Percentiles rank a stretch among this genome's conserved stretches.
These are phyloP conservation scores for Syngnathus rostellatus DNA, from an alignment of 2,797 vertebrate species.

Conservation along the genomic window DNA sequence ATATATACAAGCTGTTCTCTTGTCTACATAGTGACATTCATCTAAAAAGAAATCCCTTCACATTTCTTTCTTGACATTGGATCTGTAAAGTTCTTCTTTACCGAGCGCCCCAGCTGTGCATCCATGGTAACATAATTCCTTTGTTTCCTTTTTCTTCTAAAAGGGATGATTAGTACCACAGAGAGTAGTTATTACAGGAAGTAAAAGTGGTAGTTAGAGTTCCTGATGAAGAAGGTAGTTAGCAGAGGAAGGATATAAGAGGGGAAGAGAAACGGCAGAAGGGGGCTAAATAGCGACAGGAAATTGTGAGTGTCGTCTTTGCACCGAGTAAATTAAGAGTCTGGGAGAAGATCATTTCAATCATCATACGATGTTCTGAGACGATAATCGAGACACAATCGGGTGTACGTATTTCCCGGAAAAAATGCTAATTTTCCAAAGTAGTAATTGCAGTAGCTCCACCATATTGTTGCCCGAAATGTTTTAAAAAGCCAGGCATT, in stretches of 20 bases:
- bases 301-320: slow-evolving; percentile 25
- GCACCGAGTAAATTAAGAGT: slow-evolving; percentile 15
- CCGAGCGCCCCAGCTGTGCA: slow-evolving; percentile 43
- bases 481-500: no score
- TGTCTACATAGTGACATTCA: not conserved
- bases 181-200: slow-evolving; percentile 60
- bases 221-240: slow-evolving; percentile 53
- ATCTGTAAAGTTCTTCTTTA: not conserved
- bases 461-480: not conserved
- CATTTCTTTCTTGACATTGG: not conserved
- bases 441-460: no score
- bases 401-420: not conserved
- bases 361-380: not conserved
- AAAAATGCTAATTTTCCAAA: no score
- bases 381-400: not conserved
- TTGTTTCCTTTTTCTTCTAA: slow-evolving; percentile 36
- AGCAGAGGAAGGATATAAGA: slow-evolving; percentile 45
- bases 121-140: slow-evolving; percentile 41
- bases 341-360: slow-evolving; percentile 1
- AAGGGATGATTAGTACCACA: slow-evolving; percentile 52
- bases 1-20: not conserved
- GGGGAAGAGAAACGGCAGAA: slow-evolving; percentile 23
- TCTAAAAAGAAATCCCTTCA: not conserved
- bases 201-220: slow-evolving; percentile 57
- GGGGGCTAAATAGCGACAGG: slow-evolving; percentile 38